A percentile compares a stretch with the other conserved stretches of the same genome.
Evolutionary conservation across 2,113 vertebrate genomes (phyloP).

Genomic region (Indri indri): DNA sequence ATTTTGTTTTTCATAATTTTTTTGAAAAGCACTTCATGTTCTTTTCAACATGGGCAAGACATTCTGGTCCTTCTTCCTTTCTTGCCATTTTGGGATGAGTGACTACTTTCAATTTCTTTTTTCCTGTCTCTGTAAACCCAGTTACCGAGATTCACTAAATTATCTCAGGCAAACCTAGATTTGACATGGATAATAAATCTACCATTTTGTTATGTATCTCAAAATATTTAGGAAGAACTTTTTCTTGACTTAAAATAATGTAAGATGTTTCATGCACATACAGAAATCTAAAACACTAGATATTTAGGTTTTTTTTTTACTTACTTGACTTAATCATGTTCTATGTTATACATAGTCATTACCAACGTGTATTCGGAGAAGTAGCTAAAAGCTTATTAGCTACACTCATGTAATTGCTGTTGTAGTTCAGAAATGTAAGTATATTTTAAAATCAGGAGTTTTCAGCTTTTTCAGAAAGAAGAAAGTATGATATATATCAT

Average conservation of each 20-base stretch:
- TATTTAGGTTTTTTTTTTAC: neutral
- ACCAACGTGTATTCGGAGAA: neutral
- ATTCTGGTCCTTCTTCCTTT: neutral
- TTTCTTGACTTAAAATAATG: conserved; percentile 34
- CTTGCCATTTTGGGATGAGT: conserved; percentile 13
- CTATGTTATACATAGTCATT: neutral
- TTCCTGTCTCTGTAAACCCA: neutral
- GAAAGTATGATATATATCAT: neutral
- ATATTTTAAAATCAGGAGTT: conserved; percentile 45
- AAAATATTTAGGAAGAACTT: conserved; percentile 53
- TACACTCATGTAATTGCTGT: neutral
- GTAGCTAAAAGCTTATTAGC: neutral
- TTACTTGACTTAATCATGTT: neutral
- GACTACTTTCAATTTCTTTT: conserved; percentile 56
- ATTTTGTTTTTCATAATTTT: neutral
- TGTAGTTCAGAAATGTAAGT: conserved; percentile 37
- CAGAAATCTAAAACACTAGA: neutral
- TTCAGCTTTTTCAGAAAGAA: conserved; percentile 10
- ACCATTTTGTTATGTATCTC: conserved; percentile 62
- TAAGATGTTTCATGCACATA: neutral
- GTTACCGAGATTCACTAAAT: neutral
- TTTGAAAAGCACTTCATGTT: neutral
- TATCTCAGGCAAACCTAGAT: neutral
- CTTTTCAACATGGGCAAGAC: neutral
- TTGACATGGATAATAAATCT: conserved; percentile 58